A percentile compares a stretch with the other conserved stretches of the same genome.
phyloP scores from a whole-genome alignment of 2,888 invertebrate genomes.

The Bimastos eiseni region DNA sequence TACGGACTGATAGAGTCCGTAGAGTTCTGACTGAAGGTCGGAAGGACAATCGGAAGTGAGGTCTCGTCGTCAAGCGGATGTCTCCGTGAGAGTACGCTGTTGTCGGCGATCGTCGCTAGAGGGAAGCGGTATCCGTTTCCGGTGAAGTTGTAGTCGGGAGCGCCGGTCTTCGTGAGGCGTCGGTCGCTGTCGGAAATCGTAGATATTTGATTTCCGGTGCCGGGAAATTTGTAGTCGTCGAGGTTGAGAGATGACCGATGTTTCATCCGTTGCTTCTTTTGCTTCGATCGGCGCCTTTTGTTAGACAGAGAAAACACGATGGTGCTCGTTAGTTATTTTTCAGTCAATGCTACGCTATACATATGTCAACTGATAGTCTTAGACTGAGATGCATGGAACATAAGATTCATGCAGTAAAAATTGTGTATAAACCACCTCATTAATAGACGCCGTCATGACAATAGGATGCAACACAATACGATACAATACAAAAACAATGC shows the following conservation, averaged over 20 bases:
- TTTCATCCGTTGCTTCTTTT: background rate
- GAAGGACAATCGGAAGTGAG: background rate
- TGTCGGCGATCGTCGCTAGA: background rate
- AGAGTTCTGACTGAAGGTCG: background rate
- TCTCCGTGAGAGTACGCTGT: background rate
- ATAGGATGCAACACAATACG: too few species aligned
- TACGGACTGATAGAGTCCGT: background rate
- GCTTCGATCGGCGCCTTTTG: background rate
- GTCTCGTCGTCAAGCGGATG: background rate
- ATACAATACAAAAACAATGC: too few species aligned
- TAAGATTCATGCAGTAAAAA: too few species aligned
- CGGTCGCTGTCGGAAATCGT: background rate
- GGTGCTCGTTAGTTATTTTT: too few species aligned
- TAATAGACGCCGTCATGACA: too few species aligned
- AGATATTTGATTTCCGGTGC: background rate
- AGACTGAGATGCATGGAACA: too few species aligned
- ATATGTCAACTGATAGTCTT: too few species aligned
- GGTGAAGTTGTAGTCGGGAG: constrained; percentile 24
- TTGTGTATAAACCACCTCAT: too few species aligned
- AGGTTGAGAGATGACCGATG: background rate
- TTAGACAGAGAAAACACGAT: background rate
- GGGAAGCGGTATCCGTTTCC: constrained; percentile 19
- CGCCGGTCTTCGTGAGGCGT: background rate
- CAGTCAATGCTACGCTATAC: too few species aligned
- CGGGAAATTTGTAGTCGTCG: constrained; percentile 15